Evolutionary conservation across 1,140 invertebrate species (phyloP).

Genomic region (Drosophila miranda): DNA sequence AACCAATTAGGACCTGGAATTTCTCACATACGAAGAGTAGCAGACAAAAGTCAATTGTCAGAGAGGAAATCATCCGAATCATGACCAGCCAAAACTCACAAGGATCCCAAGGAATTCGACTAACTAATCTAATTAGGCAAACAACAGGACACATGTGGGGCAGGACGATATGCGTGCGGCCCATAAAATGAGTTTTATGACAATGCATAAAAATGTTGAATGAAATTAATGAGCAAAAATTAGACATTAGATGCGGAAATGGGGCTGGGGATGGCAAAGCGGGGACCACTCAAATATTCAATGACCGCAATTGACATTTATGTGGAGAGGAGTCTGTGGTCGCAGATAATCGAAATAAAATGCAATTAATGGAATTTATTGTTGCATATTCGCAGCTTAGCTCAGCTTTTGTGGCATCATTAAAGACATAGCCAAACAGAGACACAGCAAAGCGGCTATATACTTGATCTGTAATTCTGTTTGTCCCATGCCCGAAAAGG

Average conservation of each 20-base stretch:
- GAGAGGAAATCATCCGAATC: conserved; percentile 4
- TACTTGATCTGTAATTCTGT: neutral
- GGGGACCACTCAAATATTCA: conserved; percentile 56
- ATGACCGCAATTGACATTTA: conserved; percentile 76
- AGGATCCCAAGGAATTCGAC: conserved; percentile 46
- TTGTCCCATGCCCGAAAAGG: too few species aligned
- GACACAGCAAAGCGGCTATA: conserved; percentile 14
- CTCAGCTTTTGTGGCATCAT: conserved; percentile 26
- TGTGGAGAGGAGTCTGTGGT: conserved; percentile 19
- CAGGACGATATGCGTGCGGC: conserved; percentile 18
- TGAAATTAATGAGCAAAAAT: conserved; percentile 79
- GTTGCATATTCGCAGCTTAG: conserved; percentile 56
- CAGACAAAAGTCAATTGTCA: conserved; percentile 24
- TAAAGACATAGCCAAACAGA: conserved; percentile 39
- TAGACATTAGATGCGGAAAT: conserved; percentile 55
- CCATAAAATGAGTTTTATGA: conserved; percentile 80
- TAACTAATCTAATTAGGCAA: conserved; percentile 76
- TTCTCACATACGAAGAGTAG: neutral
- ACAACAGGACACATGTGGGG: conserved; percentile 14
- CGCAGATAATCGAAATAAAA: conserved; percentile 72
- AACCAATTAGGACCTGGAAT: conserved; percentile 31
- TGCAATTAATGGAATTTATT: conserved; percentile 81
- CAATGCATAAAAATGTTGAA: conserved; percentile 78
- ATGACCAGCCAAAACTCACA: conserved; percentile 30
- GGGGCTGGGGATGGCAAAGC: neutral